phyloP scores from a whole-genome alignment of 2,888 invertebrate species.

The Tetanocera ferruginea region DNA sequence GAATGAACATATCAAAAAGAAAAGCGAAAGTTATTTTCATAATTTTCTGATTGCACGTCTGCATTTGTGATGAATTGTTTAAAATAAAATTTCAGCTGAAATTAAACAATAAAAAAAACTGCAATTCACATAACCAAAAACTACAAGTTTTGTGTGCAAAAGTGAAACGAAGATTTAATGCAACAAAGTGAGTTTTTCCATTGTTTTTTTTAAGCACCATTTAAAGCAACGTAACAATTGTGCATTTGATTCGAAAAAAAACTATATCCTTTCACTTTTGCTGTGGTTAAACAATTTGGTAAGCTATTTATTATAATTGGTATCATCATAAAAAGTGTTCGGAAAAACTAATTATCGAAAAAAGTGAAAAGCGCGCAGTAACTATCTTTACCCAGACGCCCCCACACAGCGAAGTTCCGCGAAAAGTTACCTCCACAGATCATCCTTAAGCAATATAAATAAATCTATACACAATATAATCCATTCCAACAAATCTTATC shows the following conservation, averaged over 20 bases:
- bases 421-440: not conserved
- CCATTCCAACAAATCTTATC: not conserved
- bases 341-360: not conserved
- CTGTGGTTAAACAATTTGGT: not conserved
- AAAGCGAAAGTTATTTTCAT: constrained; percentile 3
- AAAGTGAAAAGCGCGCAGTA: not conserved
- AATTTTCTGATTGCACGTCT: constrained; percentile 6
- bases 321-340: not conserved
- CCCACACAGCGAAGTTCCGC: too few relatives aligned
- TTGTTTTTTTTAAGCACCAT: not conserved
- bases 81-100: not conserved
- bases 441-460: not conserved
- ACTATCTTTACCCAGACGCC: too few relatives aligned
- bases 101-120: not conserved
- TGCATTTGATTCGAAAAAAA: not conserved
- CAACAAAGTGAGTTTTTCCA: not conserved
- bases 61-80: constrained; percentile 2
- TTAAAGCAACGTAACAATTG: not conserved
- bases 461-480: not conserved
- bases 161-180: not conserved
- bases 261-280: constrained; percentile 22
- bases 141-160: not conserved
- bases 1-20: not conserved
- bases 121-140: not conserved
- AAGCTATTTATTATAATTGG: not conserved